These are phyloP conservation scores for Dorcus hopei DNA, from an alignment of 2,888 invertebrate species.

Conservation along the genomic window DNA sequence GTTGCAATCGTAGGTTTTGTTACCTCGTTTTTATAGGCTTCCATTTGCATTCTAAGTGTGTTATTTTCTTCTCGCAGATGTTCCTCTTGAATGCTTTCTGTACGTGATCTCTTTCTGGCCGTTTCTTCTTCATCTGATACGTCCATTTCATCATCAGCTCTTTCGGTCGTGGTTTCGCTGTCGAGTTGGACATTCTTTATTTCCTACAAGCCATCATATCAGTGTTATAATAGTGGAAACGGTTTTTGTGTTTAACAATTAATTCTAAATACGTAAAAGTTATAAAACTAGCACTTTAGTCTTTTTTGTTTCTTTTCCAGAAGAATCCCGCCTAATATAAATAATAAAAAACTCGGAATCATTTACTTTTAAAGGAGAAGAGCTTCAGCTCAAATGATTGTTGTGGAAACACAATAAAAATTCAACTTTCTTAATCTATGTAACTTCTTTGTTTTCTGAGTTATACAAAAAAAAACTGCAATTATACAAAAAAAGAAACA, in stretches of 20 bases:
- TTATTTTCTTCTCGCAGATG: slow-evolving; percentile 79
- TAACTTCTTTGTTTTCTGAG: no score
- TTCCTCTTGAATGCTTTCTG: slow-evolving; percentile 39
- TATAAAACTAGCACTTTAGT: no score
- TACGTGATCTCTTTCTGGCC: slow-evolving; percentile 38
- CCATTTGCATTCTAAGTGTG: slow-evolving; percentile 83
- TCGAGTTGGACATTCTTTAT: slow-evolving; percentile 66
- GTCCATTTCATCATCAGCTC: slow-evolving; percentile 83
- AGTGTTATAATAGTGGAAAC: background rate
- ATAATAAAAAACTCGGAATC: no score
- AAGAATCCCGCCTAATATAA: no score
- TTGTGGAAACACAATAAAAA: no score
- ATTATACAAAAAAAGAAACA: no score
- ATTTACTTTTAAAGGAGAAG: no score
- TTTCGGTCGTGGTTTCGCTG: slow-evolving; percentile 57
- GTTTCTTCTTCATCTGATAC: slow-evolving; percentile 74
- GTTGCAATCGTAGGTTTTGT: background rate
- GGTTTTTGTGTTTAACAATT: background rate
- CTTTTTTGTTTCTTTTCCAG: no score
- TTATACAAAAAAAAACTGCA: no score
- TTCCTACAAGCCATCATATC: slow-evolving; percentile 52
- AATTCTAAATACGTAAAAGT: background rate
- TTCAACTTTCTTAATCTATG: no score
- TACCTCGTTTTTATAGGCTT: slow-evolving; percentile 88
- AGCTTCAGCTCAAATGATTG: no score